Conservation (phyloP, 2,797 vertebrate species). For the Cephalopachus bancanus region DNA sequence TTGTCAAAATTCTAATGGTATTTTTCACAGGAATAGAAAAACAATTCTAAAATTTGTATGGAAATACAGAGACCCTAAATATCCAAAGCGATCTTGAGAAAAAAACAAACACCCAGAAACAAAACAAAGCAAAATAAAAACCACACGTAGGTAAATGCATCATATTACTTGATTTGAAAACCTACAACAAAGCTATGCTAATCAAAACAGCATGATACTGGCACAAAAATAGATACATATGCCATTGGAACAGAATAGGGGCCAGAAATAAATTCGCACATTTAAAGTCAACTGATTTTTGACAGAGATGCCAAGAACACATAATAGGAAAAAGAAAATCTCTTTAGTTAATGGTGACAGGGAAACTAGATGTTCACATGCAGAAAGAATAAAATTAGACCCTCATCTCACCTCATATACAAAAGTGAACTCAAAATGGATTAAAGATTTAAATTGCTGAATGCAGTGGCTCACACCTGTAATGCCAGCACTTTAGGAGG, state of each 20-base stretch:
- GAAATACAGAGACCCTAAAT: not conserved
- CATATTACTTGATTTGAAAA: not conserved
- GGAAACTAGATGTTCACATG: not conserved
- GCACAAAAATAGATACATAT: not conserved
- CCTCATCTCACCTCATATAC: not conserved
- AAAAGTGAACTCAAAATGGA: not conserved
- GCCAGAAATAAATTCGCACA: not conserved
- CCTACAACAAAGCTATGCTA: not conserved
- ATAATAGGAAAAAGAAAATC: not conserved
- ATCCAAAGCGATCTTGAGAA: not conserved
- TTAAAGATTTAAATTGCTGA: not conserved
- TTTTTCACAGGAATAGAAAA: not conserved
- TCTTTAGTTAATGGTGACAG: not conserved
- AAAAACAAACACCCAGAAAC: not conserved
- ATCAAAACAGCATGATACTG: not conserved
- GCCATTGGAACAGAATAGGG: not conserved
- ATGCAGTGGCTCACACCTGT: no score
- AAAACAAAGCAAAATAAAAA: no score
- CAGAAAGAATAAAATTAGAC: not conserved
- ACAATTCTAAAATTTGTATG: not conserved
- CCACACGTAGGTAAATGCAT: not conserved
- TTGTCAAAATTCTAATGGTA: not conserved
- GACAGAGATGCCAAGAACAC: not conserved
- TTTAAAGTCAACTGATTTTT: not conserved
- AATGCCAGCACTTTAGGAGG: no score